Conservation (phyloP, 2,113 vertebrate species). For the Ptilorrhoa leucosticta region DNA sequence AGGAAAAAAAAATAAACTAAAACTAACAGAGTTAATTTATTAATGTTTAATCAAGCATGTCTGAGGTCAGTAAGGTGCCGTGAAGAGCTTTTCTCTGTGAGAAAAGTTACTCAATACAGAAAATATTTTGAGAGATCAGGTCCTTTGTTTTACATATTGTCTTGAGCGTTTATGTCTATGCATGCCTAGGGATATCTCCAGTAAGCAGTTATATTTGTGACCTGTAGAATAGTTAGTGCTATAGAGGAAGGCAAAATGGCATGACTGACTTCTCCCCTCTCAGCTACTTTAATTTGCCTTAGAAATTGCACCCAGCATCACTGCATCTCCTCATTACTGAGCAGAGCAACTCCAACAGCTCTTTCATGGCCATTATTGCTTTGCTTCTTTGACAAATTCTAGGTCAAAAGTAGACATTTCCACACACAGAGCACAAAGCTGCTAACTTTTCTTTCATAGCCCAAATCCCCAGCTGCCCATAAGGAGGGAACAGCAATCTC, state of each 20-base stretch:
- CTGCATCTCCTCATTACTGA: constrained; percentile 7
- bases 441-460: background rate
- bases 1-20: background rate
- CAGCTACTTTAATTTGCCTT: background rate
- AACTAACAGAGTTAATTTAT: background rate
- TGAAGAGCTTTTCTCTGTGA: accelerated
- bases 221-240: background rate
- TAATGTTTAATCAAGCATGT: background rate
- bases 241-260: background rate
- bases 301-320: background rate
- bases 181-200: background rate
- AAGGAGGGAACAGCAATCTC: background rate
- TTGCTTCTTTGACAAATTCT: constrained; percentile 7
- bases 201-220: background rate
- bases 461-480: background rate
- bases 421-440: background rate
- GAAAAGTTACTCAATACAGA: background rate
- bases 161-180: background rate
- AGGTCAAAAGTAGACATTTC: background rate
- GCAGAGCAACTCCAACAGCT: background rate
- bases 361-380: background rate
- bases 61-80: background rate
- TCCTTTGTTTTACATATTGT: background rate
- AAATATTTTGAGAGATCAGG: background rate
- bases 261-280: background rate